These are phyloP conservation scores for Clepsis dumicolana DNA, from an alignment of 2,888 invertebrate genomes.

Conservation along the genomic window DNA sequence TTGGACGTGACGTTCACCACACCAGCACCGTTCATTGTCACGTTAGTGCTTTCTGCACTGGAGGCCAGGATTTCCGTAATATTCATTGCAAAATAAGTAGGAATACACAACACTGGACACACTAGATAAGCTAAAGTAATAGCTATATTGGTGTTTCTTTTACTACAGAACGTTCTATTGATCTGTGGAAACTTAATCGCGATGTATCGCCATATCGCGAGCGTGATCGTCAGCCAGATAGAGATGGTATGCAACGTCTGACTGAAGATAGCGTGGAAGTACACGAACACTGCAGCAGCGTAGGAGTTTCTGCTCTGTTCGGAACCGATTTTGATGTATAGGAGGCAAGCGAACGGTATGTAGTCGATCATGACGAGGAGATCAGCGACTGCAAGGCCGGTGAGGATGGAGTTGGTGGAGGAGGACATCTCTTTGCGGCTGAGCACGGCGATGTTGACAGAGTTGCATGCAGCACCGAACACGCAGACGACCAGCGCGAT, in stretches of 20 bases:
- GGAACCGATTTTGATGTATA: conserved; percentile 87
- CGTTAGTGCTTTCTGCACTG: conserved; percentile 53
- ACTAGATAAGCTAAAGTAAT: conserved; percentile 92
- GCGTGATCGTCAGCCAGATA: conserved; percentile 96
- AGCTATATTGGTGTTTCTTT: conserved; percentile 91
- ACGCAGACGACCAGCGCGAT: conserved; percentile 94
- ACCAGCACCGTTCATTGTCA: conserved; percentile 59
- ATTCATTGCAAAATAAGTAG: conserved; percentile 92
- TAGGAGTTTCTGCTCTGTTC: conserved; percentile 85
- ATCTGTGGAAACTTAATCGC: conserved; percentile 94
- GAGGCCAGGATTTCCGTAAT: conserved; percentile 81
- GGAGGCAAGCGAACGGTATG: conserved; percentile 94
- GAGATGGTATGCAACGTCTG: conserved; percentile 96
- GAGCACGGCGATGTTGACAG: conserved; percentile 95
- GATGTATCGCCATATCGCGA: conserved; percentile 97
- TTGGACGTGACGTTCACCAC: conserved; percentile 55
- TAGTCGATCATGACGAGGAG: conserved; percentile 97
- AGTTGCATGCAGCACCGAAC: conserved; percentile 95
- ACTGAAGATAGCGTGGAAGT: conserved; percentile 96
- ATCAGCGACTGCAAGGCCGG: conserved; percentile 96
- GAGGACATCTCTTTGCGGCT: conserved; percentile 96
- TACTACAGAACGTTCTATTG: conserved; percentile 93
- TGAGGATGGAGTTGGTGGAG: conserved; percentile 97
- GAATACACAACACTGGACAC: conserved; percentile 94
- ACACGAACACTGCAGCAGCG: conserved; percentile 93